These are phyloP conservation scores for Apogon talboti DNA, from an alignment of 2,797 vertebrate genomes.

Conservation along the genomic window DNA sequence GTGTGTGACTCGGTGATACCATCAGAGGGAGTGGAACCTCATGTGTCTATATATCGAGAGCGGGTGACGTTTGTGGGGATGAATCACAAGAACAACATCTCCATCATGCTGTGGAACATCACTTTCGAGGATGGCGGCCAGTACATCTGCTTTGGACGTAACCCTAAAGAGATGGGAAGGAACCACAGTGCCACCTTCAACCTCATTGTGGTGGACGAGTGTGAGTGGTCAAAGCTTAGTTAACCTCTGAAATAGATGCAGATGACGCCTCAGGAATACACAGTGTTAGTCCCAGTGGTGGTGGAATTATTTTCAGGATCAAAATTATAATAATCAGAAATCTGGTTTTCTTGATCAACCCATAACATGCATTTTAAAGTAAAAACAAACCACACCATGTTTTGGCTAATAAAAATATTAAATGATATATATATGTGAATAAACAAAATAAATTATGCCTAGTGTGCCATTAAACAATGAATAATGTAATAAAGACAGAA, in stretches of 20 bases:
- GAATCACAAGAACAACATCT: conserved; percentile 87
- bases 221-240: conserved; percentile 81
- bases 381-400: conserved; percentile 26
- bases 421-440: too few species aligned
- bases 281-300: background rate
- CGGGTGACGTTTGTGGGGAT: conserved; percentile 88
- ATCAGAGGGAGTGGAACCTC: conserved; percentile 77
- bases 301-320: background rate
- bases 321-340: conserved; percentile 14
- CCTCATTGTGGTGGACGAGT: conserved; percentile 89
- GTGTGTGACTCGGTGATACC: conserved; percentile 86
- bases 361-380: background rate
- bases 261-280: too few species aligned
- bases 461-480: background rate
- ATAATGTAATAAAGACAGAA: background rate
- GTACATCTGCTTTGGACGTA: conserved; percentile 92
- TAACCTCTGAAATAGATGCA: too few species aligned
- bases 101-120: conserved; percentile 88
- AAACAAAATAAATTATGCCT: conserved; percentile 21
- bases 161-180: conserved; percentile 88
- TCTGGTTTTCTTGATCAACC: conserved; percentile 7
- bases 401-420: conserved; percentile 14
- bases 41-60: conserved; percentile 60
- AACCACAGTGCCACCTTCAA: conserved; percentile 88
- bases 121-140: conserved; percentile 91